phyloP scores from a whole-genome alignment of 2,888 invertebrate genomes.

The Eupeodes latifasciatus region DNA sequence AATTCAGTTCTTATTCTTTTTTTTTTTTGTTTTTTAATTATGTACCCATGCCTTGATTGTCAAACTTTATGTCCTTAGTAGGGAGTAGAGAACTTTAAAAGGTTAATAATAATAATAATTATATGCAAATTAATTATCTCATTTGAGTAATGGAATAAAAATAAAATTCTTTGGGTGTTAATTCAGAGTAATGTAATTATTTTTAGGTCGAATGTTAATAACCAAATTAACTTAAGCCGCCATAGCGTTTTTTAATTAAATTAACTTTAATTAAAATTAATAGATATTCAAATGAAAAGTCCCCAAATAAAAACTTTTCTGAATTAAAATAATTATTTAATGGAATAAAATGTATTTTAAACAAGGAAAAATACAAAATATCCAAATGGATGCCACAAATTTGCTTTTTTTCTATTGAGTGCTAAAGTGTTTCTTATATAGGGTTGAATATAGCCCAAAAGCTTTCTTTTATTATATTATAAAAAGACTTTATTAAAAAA shows the following conservation, averaged over 20 bases:
- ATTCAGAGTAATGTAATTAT: constrained; percentile 18
- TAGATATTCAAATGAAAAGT: background rate
- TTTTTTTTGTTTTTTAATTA: constrained; percentile 6
- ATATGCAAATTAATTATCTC: constrained; percentile 59
- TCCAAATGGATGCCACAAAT: background rate
- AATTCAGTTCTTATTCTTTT: constrained; percentile 25
- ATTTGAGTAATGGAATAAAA: constrained; percentile 24
- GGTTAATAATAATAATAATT: constrained; percentile 41
- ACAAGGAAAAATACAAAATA: background rate
- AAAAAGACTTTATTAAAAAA: no score
- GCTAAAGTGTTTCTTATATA: no score
- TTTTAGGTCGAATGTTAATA: constrained; percentile 1
- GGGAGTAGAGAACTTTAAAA: constrained; percentile 27
- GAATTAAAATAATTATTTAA: background rate
- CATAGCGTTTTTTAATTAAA: background rate
- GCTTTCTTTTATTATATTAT: no score
- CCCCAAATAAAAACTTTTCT: background rate
- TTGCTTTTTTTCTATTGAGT: background rate
- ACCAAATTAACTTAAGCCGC: background rate
- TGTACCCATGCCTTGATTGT: background rate
- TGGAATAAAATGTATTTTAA: background rate
- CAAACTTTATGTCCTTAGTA: background rate
- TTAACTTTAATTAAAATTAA: constrained; percentile 2
- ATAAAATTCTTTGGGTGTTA: constrained; percentile 10
- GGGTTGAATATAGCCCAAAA: no score